Evolutionary conservation across 1,140 invertebrate species (phyloP).

Genomic region (Ylistrum balloti): DNA sequence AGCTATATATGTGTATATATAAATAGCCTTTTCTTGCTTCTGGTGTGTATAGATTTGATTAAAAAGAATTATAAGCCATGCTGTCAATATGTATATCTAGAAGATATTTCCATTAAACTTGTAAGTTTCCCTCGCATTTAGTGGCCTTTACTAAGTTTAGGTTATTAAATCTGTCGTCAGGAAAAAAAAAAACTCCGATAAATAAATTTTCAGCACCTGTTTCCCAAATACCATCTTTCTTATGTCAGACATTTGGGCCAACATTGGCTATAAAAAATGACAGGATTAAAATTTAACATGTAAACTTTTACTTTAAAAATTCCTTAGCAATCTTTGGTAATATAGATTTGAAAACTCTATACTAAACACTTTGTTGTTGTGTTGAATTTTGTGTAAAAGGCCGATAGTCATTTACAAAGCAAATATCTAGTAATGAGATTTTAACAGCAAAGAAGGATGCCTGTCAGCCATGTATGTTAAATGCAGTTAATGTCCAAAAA

Average conservation of each 20-base stretch:
- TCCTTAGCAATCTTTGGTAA: neutral
- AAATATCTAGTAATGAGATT: neutral
- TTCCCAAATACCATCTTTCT: neutral
- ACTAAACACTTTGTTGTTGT: neutral
- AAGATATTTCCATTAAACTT: too few species aligned
- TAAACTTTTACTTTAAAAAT: neutral
- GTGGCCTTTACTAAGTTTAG: too few species aligned
- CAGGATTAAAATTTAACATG: neutral
- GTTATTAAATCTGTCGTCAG: neutral
- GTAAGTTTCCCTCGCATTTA: too few species aligned
- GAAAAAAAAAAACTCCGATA: neutral
- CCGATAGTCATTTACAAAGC: neutral
- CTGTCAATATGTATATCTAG: too few species aligned
- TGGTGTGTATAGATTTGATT: too few species aligned
- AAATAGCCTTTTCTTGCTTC: too few species aligned
- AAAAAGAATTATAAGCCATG: too few species aligned
- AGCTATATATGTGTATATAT: too few species aligned
- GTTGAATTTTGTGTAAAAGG: neutral
- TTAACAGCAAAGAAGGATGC: neutral
- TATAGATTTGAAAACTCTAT: neutral
- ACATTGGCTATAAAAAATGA: neutral
- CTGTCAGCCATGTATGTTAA: neutral
- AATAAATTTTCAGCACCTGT: neutral
- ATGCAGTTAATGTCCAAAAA: neutral
- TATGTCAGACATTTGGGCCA: neutral